Conservation (phyloP, 2,888 invertebrate species). For the Mimumesa dahlbomi region DNA sequence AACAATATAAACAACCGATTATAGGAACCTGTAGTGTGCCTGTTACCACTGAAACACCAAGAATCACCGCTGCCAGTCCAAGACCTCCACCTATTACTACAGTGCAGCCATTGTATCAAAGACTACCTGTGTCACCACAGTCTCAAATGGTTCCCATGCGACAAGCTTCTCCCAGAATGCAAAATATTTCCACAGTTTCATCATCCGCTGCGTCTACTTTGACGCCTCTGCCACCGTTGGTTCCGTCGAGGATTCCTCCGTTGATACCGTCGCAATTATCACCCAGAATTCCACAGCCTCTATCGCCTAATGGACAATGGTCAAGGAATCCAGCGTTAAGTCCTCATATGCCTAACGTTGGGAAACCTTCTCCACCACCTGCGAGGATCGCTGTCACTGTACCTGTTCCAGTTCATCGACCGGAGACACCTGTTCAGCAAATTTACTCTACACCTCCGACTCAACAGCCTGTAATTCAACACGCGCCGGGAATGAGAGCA, state of each 20-base stretch:
- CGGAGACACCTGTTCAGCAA: slow-evolving; percentile 71
- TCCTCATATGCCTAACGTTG: slow-evolving; percentile 63
- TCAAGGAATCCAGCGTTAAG: slow-evolving; percentile 65
- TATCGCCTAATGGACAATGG: slow-evolving; percentile 78
- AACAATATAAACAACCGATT: slow-evolving; percentile 68
- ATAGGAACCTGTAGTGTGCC: slow-evolving; percentile 68
- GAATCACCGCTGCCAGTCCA: slow-evolving; percentile 64
- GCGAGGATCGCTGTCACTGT: slow-evolving; percentile 76
- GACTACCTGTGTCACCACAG: slow-evolving; percentile 74
- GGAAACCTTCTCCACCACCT: slow-evolving; percentile 66
- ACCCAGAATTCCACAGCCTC: slow-evolving; percentile 70
- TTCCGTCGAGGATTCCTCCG: slow-evolving; percentile 73
- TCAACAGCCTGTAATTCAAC: slow-evolving; percentile 78
- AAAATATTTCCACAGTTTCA: slow-evolving; percentile 61
- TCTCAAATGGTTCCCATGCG: slow-evolving; percentile 73
- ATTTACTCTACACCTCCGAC: slow-evolving; percentile 77
- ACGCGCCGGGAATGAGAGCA: slow-evolving; percentile 78
- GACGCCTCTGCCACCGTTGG: slow-evolving; percentile 68
- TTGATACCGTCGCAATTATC: slow-evolving; percentile 69
- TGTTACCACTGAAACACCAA: slow-evolving; percentile 67
- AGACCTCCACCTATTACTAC: slow-evolving; percentile 61
- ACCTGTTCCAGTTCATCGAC: slow-evolving; percentile 73
- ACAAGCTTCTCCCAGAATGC: slow-evolving; percentile 72
- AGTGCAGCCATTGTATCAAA: slow-evolving; percentile 73
- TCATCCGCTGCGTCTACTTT: slow-evolving; percentile 55